Evolutionary conservation across 2,888 invertebrate species (phyloP).

Genomic region (Brenthis ino): DNA sequence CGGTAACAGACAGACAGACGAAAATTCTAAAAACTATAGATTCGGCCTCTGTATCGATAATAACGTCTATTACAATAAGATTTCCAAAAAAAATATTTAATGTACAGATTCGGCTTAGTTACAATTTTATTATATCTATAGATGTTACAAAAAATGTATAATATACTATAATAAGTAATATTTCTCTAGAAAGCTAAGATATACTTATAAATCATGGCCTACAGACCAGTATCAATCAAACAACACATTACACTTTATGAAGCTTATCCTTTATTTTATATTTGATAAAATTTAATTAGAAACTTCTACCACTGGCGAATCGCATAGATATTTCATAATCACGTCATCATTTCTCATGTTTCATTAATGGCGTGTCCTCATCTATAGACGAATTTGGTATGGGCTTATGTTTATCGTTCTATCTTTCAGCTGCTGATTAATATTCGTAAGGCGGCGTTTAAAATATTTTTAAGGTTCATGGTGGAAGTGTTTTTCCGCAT

Average conservation of each 20-base stretch:
- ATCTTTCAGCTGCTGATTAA: slow-evolving; percentile 21
- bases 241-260: not conserved
- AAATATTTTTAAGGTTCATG: not conserved
- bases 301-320: slow-evolving; percentile 14
- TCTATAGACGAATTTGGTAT: slow-evolving; percentile 22
- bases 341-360: slow-evolving; percentile 33
- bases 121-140: too few species aligned
- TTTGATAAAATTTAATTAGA: slow-evolving; percentile 11
- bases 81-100: too few species aligned
- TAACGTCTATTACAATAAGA: too few species aligned
- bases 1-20: too few species aligned
- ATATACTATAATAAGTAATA: not conserved
- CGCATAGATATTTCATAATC: slow-evolving; percentile 28
- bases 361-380: slow-evolving; percentile 27
- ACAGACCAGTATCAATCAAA: slow-evolving; percentile 7
- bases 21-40: too few species aligned
- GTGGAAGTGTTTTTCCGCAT: not conserved
- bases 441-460: slow-evolving; percentile 6
- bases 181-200: not conserved
- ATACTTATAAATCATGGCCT: not conserved
- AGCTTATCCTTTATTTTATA: slow-evolving; percentile 12
- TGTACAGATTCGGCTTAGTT: too few species aligned
- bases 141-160: too few species aligned
- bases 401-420: slow-evolving; percentile 24
- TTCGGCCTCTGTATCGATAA: too few species aligned